Evolutionary conservation across 1,140 invertebrate genomes (phyloP).

Genomic region (Heliothis subflexa): DNA sequence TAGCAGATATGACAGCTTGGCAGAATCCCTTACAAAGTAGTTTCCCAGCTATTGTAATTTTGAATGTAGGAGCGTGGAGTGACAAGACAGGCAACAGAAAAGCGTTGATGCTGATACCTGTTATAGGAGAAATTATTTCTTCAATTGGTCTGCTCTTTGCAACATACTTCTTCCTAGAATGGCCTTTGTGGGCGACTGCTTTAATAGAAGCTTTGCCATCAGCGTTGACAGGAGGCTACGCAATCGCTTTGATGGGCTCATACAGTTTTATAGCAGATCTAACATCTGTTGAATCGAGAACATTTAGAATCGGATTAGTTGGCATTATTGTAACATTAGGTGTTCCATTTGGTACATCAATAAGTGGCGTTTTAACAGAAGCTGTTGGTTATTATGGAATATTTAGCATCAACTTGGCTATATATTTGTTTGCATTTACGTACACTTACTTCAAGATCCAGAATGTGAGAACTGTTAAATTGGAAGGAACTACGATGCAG

Average conservation of each 20-base stretch:
- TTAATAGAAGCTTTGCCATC: slow-evolving; percentile 85
- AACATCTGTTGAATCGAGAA: slow-evolving; percentile 85
- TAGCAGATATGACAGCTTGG: slow-evolving; percentile 86
- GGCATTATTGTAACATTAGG: slow-evolving; percentile 85
- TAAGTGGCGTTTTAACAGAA: slow-evolving; percentile 81
- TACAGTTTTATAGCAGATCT: slow-evolving; percentile 87
- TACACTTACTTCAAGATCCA: slow-evolving; percentile 74
- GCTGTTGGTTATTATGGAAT: slow-evolving; percentile 82
- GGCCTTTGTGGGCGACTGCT: slow-evolving; percentile 85
- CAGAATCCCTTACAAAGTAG: slow-evolving; percentile 85
- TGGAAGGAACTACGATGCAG: slow-evolving; percentile 61
- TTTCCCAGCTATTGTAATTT: slow-evolving; percentile 86
- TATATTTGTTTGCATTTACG: slow-evolving; percentile 75
- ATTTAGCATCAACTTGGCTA: slow-evolving; percentile 69
- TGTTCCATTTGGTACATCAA: slow-evolving; percentile 77
- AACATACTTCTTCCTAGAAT: slow-evolving; percentile 85
- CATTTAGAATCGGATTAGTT: slow-evolving; percentile 86
- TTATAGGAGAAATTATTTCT: slow-evolving; percentile 85
- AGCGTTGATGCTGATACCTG: slow-evolving; percentile 86
- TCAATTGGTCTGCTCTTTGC: slow-evolving; percentile 83
- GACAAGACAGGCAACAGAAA: slow-evolving; percentile 88
- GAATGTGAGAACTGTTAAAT: slow-evolving; percentile 62
- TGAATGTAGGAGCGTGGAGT: slow-evolving; percentile 89
- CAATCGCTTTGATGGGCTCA: slow-evolving; percentile 86
- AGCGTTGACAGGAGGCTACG: slow-evolving; percentile 85